Evolutionary conservation across 2,888 invertebrate species (phyloP).

Genomic region (Candidula unifasciata): DNA sequence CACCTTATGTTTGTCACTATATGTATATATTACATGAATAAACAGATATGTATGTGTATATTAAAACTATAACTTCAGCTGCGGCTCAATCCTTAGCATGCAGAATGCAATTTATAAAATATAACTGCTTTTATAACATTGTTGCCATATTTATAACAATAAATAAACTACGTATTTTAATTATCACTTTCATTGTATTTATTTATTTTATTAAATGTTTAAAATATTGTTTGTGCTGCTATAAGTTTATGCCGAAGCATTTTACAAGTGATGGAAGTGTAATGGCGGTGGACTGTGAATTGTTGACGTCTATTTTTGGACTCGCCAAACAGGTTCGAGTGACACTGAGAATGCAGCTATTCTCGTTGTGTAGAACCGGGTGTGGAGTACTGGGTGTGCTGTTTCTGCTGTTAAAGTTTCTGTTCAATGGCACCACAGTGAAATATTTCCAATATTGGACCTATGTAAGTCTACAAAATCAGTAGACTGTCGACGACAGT

Average conservation of each 20-base stretch:
- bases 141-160: neutral
- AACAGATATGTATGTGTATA: too few relatives aligned
- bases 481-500: neutral
- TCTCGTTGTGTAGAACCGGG: neutral
- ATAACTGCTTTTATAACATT: too few relatives aligned
- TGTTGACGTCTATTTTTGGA: slow-evolving; percentile 40
- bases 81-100: too few relatives aligned
- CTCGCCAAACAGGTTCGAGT: slow-evolving; percentile 39
- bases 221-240: neutral
- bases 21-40: too few relatives aligned
- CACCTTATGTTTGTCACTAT: too few relatives aligned
- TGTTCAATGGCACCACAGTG: slow-evolving; percentile 3
- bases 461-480: neutral
- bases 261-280: neutral
- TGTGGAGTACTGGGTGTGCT: slow-evolving; percentile 27
- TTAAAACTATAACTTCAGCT: too few relatives aligned
- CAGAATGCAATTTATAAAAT: too few relatives aligned
- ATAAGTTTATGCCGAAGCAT: neutral
- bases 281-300: slow-evolving; percentile 33
- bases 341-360: neutral
- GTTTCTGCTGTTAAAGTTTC: neutral
- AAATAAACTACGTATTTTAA: neutral
- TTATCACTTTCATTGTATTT: too few relatives aligned
- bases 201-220: neutral
- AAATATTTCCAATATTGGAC: neutral